Conservation (phyloP, 1,140 invertebrate species). For the Zaprionus ornatus region DNA sequence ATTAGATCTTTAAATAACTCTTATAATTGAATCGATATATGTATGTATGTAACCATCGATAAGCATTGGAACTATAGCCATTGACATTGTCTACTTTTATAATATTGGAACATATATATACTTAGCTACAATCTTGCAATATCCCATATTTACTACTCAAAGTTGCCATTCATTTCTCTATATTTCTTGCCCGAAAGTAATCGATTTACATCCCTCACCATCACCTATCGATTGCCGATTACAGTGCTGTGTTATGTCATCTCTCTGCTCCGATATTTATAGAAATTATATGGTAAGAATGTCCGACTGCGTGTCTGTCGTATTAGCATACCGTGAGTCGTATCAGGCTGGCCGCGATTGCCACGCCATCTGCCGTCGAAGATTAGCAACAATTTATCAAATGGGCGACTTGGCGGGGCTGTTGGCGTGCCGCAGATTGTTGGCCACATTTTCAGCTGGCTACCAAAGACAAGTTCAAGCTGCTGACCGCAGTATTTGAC, state of each 20-base stretch:
- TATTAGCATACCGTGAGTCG: conserved; percentile 11
- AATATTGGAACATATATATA: no score
- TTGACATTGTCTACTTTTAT: no score
- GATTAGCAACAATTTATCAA: conserved; percentile 52
- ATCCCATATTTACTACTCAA: no score
- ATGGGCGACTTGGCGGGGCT: conserved; percentile 5
- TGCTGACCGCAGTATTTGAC: conserved; percentile 42
- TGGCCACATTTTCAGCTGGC: conserved; percentile 40
- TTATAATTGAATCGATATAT: no score
- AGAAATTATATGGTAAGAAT: background rate
- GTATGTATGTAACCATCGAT: no score
- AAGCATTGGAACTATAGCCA: no score
- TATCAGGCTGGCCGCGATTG: conserved; percentile 6
- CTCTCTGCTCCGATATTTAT: background rate
- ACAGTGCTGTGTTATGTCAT: background rate
- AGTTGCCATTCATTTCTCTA: no score
- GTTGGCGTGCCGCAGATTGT: conserved; percentile 46
- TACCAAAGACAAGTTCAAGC: conserved; percentile 37
- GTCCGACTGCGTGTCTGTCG: background rate
- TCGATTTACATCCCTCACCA: no score
- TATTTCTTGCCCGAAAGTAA: no score
- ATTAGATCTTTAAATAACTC: no score
- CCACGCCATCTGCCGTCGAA: conserved; percentile 26
- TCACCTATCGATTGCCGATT: no score
- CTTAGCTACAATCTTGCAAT: no score